Conservation (phyloP, 2,888 invertebrate genomes). For the Brachypalpus laphriformis region DNA sequence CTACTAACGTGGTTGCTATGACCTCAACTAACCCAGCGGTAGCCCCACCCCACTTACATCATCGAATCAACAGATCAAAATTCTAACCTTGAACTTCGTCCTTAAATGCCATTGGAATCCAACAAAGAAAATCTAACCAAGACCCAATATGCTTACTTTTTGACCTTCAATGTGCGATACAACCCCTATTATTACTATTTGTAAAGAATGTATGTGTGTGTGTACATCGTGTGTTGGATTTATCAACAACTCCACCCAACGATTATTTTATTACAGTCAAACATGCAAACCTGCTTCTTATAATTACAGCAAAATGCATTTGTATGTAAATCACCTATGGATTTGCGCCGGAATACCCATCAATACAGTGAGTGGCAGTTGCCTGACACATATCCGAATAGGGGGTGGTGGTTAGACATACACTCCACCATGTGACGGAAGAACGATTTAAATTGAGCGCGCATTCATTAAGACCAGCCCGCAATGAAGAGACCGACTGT, state of each 20-base stretch:
- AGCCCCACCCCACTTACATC: conserved; percentile 25
- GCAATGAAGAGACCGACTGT: conserved; percentile 5
- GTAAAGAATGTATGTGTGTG: neutral
- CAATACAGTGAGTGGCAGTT: conserved; percentile 66
- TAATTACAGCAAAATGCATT: conserved; percentile 70
- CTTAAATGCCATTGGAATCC: conserved; percentile 36
- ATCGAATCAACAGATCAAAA: conserved; percentile 57
- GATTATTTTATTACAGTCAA: conserved; percentile 69
- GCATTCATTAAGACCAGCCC: conserved; percentile 24
- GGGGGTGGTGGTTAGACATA: neutral
- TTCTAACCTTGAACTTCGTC: conserved; percentile 69
- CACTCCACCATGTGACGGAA: conserved; percentile 32
- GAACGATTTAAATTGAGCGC: conserved; percentile 43
- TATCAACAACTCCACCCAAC: conserved; percentile 72
- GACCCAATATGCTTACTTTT: conserved; percentile 32
- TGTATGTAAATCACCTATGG: conserved; percentile 62
- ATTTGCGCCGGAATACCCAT: conserved; percentile 56
- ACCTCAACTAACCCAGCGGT: neutral
- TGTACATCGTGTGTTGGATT: conserved; percentile 47
- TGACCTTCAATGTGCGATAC: conserved; percentile 61
- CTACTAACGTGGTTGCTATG: neutral
- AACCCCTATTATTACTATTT: conserved; percentile 37
- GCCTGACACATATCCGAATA: conserved; percentile 44
- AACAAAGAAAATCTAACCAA: conserved; percentile 29
- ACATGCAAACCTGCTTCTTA: conserved; percentile 68